Conservation (phyloP, 2,888 invertebrate species). For the Gandaritis pyraliata region DNA sequence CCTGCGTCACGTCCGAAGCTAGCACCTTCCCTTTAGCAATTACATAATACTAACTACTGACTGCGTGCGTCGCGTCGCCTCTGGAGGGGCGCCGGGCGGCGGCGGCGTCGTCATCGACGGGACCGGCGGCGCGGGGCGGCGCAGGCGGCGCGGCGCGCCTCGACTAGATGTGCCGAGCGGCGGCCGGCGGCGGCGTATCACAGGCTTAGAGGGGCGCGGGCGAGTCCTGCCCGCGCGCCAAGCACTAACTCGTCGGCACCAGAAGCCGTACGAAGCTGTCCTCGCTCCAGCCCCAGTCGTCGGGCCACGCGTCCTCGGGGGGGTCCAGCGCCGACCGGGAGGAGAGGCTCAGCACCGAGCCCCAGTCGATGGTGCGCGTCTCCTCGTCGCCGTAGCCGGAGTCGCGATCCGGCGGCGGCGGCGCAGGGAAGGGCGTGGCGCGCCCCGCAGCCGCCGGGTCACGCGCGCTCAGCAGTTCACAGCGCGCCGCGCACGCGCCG, state of each 20-base stretch:
- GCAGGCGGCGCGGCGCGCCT: constrained; percentile 60
- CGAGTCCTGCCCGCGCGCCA: constrained; percentile 78
- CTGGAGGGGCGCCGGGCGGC: constrained; percentile 50
- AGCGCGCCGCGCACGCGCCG: constrained; percentile 83
- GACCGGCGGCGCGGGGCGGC: constrained; percentile 45
- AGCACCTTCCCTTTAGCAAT: constrained; percentile 84
- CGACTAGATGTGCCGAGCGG: constrained; percentile 63
- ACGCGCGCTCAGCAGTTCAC: constrained; percentile 82
- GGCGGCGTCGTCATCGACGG: constrained; percentile 52
- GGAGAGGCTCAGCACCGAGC: constrained; percentile 93
- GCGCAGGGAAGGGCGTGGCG: constrained; percentile 88
- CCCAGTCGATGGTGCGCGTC: constrained; percentile 94
- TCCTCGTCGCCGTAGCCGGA: constrained; percentile 92
- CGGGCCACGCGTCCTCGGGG: constrained; percentile 90
- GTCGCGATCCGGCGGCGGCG: constrained; percentile 86
- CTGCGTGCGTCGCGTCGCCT: constrained; percentile 69
- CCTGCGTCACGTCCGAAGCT: constrained; percentile 84
- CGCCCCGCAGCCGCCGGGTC: constrained; percentile 83
- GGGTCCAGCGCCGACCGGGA: constrained; percentile 94
- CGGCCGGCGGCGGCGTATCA: constrained; percentile 65
- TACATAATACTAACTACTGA: constrained; percentile 83
- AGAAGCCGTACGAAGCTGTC: constrained; percentile 89
- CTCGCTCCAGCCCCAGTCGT: constrained; percentile 86
- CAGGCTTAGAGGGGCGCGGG: constrained; percentile 80
- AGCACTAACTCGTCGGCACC: constrained; percentile 88